These are phyloP conservation scores for Hypocryptadius cinnamomeus DNA, from an alignment of 2,113 vertebrate genomes.

Conservation along the genomic window DNA sequence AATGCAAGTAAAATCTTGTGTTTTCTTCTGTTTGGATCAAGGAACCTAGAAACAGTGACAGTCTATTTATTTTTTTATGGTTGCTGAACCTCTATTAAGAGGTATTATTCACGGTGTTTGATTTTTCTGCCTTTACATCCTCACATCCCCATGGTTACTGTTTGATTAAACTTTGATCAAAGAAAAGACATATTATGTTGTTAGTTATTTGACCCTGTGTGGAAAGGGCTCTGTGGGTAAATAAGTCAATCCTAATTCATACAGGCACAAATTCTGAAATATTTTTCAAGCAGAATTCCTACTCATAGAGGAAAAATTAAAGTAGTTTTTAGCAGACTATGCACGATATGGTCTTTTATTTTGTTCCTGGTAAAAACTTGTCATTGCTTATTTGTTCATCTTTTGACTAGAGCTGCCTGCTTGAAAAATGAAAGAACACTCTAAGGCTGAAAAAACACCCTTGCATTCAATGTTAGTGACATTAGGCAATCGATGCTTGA, in stretches of 20 bases:
- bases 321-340: not conserved
- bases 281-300: not conserved
- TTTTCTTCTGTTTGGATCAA: slow-evolving; percentile 4
- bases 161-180: slow-evolving; percentile 51
- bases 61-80: slow-evolving; percentile 5
- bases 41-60: not conserved
- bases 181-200: not conserved
- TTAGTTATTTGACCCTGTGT: not conserved
- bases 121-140: slow-evolving; percentile 38
- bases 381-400: not conserved
- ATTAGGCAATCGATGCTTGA: not conserved
- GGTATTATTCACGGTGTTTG: slow-evolving; percentile 19
- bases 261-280: not conserved
- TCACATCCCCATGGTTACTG: slow-evolving; percentile 38
- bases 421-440: not conserved
- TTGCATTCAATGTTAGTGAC: not conserved
- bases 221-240: not conserved
- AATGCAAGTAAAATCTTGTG: not conserved
- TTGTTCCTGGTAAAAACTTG: not conserved
- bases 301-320: not conserved
- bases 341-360: not conserved
- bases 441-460: not conserved
- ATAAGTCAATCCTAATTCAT: not conserved
- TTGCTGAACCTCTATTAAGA: slow-evolving; percentile 6
- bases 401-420: not conserved